Evolutionary conservation across 2,888 invertebrate genomes (phyloP), one percentile per base, ranked within the genome.

Genomic region (Lepidochrysops patricia): DNA sequence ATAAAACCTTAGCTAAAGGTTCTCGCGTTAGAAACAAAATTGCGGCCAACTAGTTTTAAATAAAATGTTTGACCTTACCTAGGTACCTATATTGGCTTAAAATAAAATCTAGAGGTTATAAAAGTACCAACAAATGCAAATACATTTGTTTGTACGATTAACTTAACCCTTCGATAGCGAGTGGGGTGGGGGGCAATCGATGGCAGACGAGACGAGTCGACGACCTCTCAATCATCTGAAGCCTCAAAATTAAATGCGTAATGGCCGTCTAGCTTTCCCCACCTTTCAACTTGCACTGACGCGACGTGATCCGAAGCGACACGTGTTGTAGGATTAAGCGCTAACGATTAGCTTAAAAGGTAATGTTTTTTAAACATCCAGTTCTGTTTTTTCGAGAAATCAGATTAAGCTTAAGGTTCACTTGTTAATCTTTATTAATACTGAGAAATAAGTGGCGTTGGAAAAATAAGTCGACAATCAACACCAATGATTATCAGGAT

Each of bases 201-300:
- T 66, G 68, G 29, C 32, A 59, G 59, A 32, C 26, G 25, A 52
- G 61, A 54, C 63, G 63, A 64, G 70, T 68, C 70, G 65, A 65
- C 66, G 70, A 70, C 67, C 70, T 63, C 64, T 66, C 68, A 68
- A 69, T 69, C 67, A 69, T 66, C 62, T 54, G 68, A 69, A 70
- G 66, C 68, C 67, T 66, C 64, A 67, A 54, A 68, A 69, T 67
- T 66, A 67, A 69, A 69, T 65, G 63, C 67, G 62, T 60, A 54
- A 57, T 56, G 35, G 61, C 57, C 62, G 63, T 62, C 66, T 62
- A 60, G 64, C 62, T 35, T 57, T 23, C 57, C 50, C 52, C 50
- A n/a, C 34, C 49, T n/a, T n/a, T n/a, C n/a, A n/a, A n/a, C n/a
- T n/a, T 43, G 43, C 43, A 43, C n/a, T n/a, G 7, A 29, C 2